Percentiles rank a stretch among this genome's conserved stretches.
These are phyloP conservation scores for Ceraclea dissimilis DNA, from an alignment of 2,888 invertebrate species.

Conservation along the genomic window DNA sequence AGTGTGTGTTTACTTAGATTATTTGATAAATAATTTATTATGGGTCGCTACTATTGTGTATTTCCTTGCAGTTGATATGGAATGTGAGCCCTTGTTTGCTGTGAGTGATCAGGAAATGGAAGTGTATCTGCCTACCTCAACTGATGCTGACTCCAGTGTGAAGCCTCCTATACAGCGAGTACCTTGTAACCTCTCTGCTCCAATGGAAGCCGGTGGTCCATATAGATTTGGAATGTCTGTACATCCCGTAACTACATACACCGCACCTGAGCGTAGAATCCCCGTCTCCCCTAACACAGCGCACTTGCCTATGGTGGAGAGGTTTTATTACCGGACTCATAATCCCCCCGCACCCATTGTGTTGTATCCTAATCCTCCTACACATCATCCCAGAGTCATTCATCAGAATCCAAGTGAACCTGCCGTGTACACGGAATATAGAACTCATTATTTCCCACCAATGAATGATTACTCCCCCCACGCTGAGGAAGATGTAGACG, in stretches of 20 bases:
- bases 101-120: slow-evolving; percentile 57
- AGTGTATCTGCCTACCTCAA: slow-evolving; percentile 32
- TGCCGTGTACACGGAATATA: slow-evolving; percentile 36
- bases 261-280: not conserved
- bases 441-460: slow-evolving; percentile 39
- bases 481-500: slow-evolving; percentile 1
- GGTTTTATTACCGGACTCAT: slow-evolving; percentile 6
- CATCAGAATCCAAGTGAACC: not conserved
- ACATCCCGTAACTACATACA: slow-evolving; percentile 7
- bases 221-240: slow-evolving; percentile 18
- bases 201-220: slow-evolving; percentile 11
- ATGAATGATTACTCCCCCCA: slow-evolving; percentile 12
- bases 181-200: slow-evolving; percentile 17
- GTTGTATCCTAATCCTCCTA: not conserved
- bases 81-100: slow-evolving; percentile 57
- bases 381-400: not conserved
- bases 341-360: not conserved
- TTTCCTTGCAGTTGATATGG: slow-evolving; percentile 51
- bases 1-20: too few relatives aligned
- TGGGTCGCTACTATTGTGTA: too few relatives aligned
- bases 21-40: too few relatives aligned
- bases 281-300: not conserved
- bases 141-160: not conserved
- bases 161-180: slow-evolving; percentile 18
- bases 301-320: not conserved